These are phyloP conservation scores for Potorous gilbertii DNA, from an alignment of 2,797 vertebrate genomes.

Conservation along the genomic window DNA sequence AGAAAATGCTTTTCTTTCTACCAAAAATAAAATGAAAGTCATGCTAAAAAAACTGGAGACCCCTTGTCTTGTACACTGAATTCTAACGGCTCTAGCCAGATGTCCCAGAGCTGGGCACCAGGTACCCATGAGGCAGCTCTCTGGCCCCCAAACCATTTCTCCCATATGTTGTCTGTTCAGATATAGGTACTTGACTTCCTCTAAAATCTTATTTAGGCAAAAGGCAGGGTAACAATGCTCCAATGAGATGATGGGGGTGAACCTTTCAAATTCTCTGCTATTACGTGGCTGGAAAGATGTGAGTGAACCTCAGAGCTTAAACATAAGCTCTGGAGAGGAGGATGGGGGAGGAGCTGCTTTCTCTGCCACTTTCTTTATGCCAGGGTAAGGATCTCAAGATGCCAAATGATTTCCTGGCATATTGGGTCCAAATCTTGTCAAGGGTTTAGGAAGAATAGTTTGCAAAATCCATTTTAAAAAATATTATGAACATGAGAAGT, in stretches of 20 bases:
- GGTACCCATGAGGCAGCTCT: fast-evolving
- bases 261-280: not conserved
- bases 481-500: not conserved
- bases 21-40: constrained; percentile 68
- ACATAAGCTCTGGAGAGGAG: not conserved
- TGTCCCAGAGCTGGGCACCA: not conserved
- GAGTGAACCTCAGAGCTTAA: not conserved
- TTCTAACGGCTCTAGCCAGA: fast-evolving
- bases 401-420: not conserved
- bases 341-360: not conserved
- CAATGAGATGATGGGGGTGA: not conserved
- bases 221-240: not conserved
- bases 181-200: not conserved
- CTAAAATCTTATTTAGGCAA: not conserved
- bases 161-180: fast-evolving
- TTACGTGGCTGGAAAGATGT: not conserved
- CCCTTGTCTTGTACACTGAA: not conserved
- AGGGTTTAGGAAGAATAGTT: not conserved
- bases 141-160: not conserved
- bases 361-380: not conserved
- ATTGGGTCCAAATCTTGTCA: not conserved
- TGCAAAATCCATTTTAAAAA: not conserved
- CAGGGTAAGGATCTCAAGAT: not conserved
- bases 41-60: constrained; percentile 28
- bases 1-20: constrained; percentile 70